Conservation (phyloP, 2,888 invertebrate species). For the Loripinus fragilis region DNA sequence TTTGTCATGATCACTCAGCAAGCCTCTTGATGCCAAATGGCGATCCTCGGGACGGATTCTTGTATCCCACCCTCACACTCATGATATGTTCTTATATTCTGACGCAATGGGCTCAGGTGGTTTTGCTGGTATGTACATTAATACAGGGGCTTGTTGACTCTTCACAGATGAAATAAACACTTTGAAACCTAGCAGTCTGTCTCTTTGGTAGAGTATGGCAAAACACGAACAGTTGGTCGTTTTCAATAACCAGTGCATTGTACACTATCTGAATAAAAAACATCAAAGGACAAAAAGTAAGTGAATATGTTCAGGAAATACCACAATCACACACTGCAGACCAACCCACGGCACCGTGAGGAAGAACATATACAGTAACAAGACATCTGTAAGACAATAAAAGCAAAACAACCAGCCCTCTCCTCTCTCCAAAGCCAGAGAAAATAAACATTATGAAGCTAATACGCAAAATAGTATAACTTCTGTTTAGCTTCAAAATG, state of each 20-base stretch:
- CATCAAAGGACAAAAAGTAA: no score
- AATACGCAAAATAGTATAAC: slow-evolving; percentile 25
- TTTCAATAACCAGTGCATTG: slow-evolving; percentile 36
- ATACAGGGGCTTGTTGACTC: slow-evolving; percentile 21
- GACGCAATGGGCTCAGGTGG: slow-evolving; percentile 35
- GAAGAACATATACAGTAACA: no score
- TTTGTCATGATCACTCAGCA: no score
- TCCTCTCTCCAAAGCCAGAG: no score
- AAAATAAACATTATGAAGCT: neutral
- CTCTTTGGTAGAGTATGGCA: slow-evolving; percentile 23
- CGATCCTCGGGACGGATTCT: no score
- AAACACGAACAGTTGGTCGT: slow-evolving; percentile 31
- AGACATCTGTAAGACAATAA: no score
- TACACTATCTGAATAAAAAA: slow-evolving; percentile 37
- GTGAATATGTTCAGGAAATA: no score
- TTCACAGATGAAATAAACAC: slow-evolving; percentile 23
- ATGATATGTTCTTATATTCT: neutral
- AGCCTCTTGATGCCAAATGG: no score
- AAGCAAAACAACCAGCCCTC: no score
- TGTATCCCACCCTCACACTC: no score
- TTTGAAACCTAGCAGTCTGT: slow-evolving; percentile 25
- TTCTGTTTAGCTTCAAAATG: slow-evolving; percentile 30
- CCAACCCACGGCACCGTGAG: no score
- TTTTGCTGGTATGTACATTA: slow-evolving; percentile 21
- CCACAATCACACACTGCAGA: no score